These are phyloP conservation scores for Engraulis encrasicolus DNA, from an alignment of 2,113 vertebrate genomes.

Conservation along the genomic window DNA sequence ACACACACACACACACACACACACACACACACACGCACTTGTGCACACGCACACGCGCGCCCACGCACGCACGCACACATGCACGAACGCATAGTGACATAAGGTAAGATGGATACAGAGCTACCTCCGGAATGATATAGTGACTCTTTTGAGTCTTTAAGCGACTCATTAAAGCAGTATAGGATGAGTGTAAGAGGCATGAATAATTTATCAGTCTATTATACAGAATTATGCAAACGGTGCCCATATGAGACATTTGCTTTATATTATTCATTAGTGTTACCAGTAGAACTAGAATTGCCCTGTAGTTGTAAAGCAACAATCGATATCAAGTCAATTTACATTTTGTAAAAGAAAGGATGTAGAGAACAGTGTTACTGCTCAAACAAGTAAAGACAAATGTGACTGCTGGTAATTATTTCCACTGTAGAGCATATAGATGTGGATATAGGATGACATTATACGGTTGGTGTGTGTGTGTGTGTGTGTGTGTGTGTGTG, in stretches of 20 bases:
- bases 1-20: background rate
- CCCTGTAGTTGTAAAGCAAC: background rate
- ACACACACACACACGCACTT: background rate
- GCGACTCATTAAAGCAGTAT: background rate
- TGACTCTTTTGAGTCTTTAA: background rate
- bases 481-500: conserved; percentile 7
- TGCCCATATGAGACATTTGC: background rate
- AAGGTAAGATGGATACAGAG: conserved; percentile 69
- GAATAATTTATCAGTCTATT: background rate
- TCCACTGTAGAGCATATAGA: background rate
- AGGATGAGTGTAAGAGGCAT: background rate
- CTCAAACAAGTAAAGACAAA: background rate
- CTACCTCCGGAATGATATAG: background rate
- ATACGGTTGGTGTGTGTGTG: background rate
- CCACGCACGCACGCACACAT: background rate
- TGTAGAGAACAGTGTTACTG: background rate
- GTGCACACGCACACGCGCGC: no score
- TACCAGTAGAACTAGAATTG: background rate
- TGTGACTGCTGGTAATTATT: background rate
- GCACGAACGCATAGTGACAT: no score
- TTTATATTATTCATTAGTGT: background rate
- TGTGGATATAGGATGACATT: no score
- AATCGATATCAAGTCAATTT: background rate
- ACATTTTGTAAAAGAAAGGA: background rate
- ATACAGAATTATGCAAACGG: background rate